These are phyloP conservation scores for Marronus borbonicus DNA, from an alignment of 2,888 invertebrate genomes.

Conservation along the genomic window DNA sequence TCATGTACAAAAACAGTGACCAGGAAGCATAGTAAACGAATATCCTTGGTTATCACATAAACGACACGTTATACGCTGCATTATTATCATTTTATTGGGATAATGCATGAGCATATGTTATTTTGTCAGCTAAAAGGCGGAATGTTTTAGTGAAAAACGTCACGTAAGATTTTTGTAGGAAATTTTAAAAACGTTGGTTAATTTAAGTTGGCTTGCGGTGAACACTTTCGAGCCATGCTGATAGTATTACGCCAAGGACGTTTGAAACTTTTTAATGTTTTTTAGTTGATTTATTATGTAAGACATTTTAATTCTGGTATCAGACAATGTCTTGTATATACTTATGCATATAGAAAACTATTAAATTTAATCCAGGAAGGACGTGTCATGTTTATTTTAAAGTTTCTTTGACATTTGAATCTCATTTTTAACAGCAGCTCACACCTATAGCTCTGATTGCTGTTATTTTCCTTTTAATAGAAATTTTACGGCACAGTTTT, in stretches of 20 bases:
- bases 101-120: neutral
- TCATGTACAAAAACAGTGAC: neutral
- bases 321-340: too few relatives aligned
- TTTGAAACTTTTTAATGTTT: neutral
- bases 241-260: too few relatives aligned
- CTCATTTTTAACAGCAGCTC: too few relatives aligned
- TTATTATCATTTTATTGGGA: constrained; percentile 23
- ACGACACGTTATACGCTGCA: constrained; percentile 20
- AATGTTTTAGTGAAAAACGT: constrained; percentile 4
- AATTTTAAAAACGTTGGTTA: neutral
- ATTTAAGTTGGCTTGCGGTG: neutral
- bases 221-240: neutral
- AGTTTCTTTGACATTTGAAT: too few relatives aligned
- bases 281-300: neutral
- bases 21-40: constrained; percentile 25
- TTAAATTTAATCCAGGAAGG: too few relatives aligned
- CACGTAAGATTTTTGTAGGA: neutral
- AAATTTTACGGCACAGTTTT: too few relatives aligned
- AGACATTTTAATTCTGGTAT: neutral
- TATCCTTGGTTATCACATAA: constrained; percentile 41
- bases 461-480: too few relatives aligned
- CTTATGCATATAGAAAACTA: too few relatives aligned
- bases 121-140: too few relatives aligned
- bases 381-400: too few relatives aligned
- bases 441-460: too few relatives aligned